phyloP scores from a whole-genome alignment of 2,888 invertebrate species.

The Cetonia aurata region DNA sequence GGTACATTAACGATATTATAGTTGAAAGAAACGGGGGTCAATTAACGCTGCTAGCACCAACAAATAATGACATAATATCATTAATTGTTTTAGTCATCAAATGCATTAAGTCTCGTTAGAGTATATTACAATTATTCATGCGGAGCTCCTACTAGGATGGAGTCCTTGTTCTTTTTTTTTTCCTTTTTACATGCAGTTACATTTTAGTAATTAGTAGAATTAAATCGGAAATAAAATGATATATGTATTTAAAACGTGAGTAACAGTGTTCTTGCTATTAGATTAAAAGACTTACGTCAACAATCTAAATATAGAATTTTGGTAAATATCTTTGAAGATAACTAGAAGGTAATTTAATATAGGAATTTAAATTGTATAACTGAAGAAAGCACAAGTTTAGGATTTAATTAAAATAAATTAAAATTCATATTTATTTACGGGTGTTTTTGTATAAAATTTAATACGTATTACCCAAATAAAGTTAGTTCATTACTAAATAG shows the following conservation, averaged over 20 bases:
- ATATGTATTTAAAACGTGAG: not conserved
- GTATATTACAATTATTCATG: slow-evolving; percentile 29
- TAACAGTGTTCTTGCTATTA: not conserved
- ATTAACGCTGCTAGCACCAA: slow-evolving; percentile 18
- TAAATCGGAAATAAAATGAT: slow-evolving; percentile 26
- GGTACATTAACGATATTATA: not conserved
- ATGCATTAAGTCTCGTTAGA: slow-evolving; percentile 45
- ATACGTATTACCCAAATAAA: too few species aligned
- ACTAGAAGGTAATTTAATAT: too few species aligned
- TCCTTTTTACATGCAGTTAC: not conserved
- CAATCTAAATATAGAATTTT: slow-evolving; percentile 6
- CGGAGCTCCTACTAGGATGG: not conserved
- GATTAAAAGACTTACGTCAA: slow-evolving; percentile 3
- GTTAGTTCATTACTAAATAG: too few species aligned
- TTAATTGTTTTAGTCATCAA: slow-evolving; percentile 47
- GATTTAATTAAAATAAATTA: too few species aligned
- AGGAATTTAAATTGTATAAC: too few species aligned
- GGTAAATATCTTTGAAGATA: too few species aligned
- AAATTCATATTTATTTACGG: too few species aligned
- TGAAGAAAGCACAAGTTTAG: too few species aligned
- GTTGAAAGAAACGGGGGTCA: not conserved
- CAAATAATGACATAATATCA: slow-evolving; percentile 46
- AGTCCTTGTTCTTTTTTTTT: not conserved
- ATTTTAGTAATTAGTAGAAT: slow-evolving; percentile 17
- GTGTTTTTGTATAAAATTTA: too few species aligned